Conservation (phyloP, 1,140 invertebrate genomes). For the Grapholita molesta region DNA sequence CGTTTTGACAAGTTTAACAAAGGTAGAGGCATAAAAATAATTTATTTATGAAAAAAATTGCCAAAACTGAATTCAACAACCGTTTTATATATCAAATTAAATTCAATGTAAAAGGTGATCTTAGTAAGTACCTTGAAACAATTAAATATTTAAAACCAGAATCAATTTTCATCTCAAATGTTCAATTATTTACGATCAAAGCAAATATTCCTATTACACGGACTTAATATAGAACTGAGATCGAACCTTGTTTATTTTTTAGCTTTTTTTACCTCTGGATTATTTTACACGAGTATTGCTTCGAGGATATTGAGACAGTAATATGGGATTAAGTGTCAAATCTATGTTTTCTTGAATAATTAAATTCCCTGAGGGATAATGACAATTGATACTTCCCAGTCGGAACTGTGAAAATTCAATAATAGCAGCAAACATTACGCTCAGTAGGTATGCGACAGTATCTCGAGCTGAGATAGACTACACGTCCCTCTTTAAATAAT, state of each 20-base stretch:
- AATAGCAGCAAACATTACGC: too few species aligned
- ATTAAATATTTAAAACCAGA: neutral
- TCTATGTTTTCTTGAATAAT: neutral
- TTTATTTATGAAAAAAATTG: too few species aligned
- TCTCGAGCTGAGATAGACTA: too few species aligned
- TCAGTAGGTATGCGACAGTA: too few species aligned
- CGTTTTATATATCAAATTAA: too few species aligned
- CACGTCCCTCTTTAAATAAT: too few species aligned
- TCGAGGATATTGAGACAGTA: neutral
- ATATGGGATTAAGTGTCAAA: neutral
- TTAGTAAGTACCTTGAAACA: too few species aligned
- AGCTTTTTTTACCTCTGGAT: slow-evolving; percentile 15
- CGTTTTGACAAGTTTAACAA: too few species aligned
- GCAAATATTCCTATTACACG: neutral
- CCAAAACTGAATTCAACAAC: too few species aligned
- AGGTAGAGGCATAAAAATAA: too few species aligned
- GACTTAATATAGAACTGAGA: neutral
- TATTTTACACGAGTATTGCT: neutral
- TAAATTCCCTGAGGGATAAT: neutral
- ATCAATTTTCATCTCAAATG: neutral
- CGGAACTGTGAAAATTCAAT: too few species aligned
- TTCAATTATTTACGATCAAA: slow-evolving; percentile 10
- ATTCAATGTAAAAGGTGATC: too few species aligned
- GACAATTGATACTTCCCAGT: neutral
- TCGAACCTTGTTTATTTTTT: slow-evolving; percentile 37